Percentiles rank a stretch among this genome's conserved stretches.
These are phyloP conservation scores for Limulus polyphemus DNA, from an alignment of 2,888 invertebrate species.

Conservation along the genomic window DNA sequence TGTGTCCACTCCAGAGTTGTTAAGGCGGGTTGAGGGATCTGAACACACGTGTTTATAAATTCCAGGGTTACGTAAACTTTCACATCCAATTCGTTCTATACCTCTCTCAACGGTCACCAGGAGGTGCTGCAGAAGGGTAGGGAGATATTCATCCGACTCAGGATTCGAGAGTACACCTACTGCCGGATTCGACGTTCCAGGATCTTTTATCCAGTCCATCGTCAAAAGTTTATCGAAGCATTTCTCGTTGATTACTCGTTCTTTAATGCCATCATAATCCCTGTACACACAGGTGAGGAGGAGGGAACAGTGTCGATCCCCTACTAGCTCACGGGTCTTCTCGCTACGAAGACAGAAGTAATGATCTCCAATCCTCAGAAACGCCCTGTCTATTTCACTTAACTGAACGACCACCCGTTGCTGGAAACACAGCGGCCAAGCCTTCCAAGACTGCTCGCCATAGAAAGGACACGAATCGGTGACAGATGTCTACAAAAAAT, in stretches of 20 bases:
- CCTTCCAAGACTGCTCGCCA: constrained; percentile 2
- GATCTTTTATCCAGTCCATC: constrained; percentile 18
- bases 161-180: no score
- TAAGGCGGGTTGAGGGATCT: no score
- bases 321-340: no score
- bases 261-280: constrained; percentile 1
- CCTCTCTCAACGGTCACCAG: constrained; percentile 54
- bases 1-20: no score
- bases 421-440: constrained; percentile 19
- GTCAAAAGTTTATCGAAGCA: constrained; percentile 16
- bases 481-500: no score
- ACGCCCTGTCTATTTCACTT: constrained; percentile 16
- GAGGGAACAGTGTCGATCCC: background rate
- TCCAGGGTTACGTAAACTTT: no score
- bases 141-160: constrained; percentile 42
- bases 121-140: constrained; percentile 51
- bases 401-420: constrained; percentile 12
- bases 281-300: constrained; percentile 13
- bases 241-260: constrained; percentile 11
- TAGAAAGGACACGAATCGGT: no score
- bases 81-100: no score
- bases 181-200: background rate
- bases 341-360: constrained; percentile 11
- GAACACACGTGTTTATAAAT: no score
- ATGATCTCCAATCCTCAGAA: constrained; percentile 17